Base-by-base conservation (phyloP, 2,113 vertebrate genomes). In the Leuciscus idus region DNA sequence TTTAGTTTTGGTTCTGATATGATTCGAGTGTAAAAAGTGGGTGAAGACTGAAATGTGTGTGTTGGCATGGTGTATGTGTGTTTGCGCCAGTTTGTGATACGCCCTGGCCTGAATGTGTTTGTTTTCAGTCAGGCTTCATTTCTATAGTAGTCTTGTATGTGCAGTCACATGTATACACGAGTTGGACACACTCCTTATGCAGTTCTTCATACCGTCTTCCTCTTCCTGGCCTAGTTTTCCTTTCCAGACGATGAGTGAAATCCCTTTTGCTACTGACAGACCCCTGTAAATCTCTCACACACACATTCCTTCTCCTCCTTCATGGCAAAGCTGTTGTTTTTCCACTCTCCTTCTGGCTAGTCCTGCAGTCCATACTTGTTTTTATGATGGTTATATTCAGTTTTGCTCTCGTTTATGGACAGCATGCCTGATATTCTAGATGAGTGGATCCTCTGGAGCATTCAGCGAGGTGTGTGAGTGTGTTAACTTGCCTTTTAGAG, bases 211-310 rank as follows among this genome's bases (percentile, higher is more conserved):
- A 13, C 79, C 10, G 85, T 84, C 46, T 5, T 81, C 30, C 88
- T 87, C 84, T 76, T 66, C 83, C 84, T 93, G 92, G 86, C 91
- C 90, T 91, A 93, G 89, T 91, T 93, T 83, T 91, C 84, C 86
- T 73, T 55, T 66, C 64, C 30, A 75, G 74, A 64, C 28, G 61
- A 75, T 77, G 83, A 83, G 80, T 66, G 26, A 79, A 81, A 84
- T 57, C 74, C 33, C 8, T 72, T 21, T 43, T 68, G 77, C n/a
- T 50, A 21, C 70, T 81, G 30, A 75, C 66, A 81, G 73, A 85
- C 6, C 33, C 21, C 57, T 48, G 23, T 52, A 39, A 80, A 48
- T 19, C 76, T 26, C 46, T n/a, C 73, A 70, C 80, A 36, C 62
- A 50, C 64, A 21, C 39, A 80, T 83, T 62, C n/a, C 79, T 30